A percentile compares a stretch with the other conserved stretches of the same genome.
These are phyloP conservation scores for Hypomecis punctinalis DNA, from an alignment of 2,888 invertebrate species.

Conservation along the genomic window DNA sequence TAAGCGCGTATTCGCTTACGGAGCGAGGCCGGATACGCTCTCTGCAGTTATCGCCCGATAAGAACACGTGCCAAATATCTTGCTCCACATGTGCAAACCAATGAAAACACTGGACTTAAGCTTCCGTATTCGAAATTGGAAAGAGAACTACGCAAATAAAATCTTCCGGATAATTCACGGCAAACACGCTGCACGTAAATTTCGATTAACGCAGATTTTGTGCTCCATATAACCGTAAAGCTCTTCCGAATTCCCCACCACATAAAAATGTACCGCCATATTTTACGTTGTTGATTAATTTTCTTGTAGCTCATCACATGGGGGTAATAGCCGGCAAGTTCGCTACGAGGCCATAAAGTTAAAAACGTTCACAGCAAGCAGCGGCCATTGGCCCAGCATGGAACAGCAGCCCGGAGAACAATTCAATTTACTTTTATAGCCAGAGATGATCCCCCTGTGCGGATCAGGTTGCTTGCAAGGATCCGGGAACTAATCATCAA, in stretches of 20 bases:
- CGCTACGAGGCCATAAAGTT: slow-evolving; percentile 64
- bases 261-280: slow-evolving; percentile 32
- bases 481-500: slow-evolving; percentile 71
- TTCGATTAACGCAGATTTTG: slow-evolving; percentile 26
- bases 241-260: slow-evolving; percentile 8
- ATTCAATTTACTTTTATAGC: slow-evolving; percentile 84
- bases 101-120: slow-evolving; percentile 28
- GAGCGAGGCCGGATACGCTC: slow-evolving; percentile 40
- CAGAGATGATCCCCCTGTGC: slow-evolving; percentile 69
- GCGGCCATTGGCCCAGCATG: slow-evolving; percentile 60
- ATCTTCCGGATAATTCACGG: slow-evolving; percentile 7
- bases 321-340: slow-evolving; percentile 51
- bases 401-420: slow-evolving; percentile 74
- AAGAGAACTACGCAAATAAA: slow-evolving; percentile 12
- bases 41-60: slow-evolving; percentile 42
- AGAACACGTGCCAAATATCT: slow-evolving; percentile 42
- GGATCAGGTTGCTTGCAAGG: slow-evolving; percentile 65
- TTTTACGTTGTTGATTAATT: slow-evolving; percentile 40
- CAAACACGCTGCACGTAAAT: slow-evolving; percentile 14
- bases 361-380: slow-evolving; percentile 59
- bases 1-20: slow-evolving; percentile 43
- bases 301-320: slow-evolving; percentile 43
- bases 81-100: slow-evolving; percentile 32
- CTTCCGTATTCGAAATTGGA: slow-evolving; percentile 5
- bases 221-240: slow-evolving; percentile 12